Percentiles rank a stretch among this genome's conserved stretches.
phyloP scores from a whole-genome alignment of 2,797 vertebrate species.

The Sparidentex hasta region DNA sequence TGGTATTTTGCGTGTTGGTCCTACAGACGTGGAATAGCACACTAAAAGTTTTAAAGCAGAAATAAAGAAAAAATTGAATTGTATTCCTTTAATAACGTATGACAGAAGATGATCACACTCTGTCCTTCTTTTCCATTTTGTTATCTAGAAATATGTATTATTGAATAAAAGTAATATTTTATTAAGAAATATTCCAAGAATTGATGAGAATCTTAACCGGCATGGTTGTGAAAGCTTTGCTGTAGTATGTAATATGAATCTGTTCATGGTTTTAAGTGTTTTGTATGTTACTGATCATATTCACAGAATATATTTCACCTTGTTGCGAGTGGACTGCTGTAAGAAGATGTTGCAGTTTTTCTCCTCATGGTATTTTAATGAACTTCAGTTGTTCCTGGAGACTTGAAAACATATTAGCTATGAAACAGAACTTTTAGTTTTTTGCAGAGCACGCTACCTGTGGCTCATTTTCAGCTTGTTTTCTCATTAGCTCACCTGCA shows the following conservation, averaged over 20 bases:
- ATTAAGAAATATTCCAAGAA: neutral
- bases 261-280: constrained; percentile 7
- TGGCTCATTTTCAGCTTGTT: constrained; percentile 2
- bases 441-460: neutral
- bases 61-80: too few species aligned
- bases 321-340: constrained; percentile 13
- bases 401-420: constrained; percentile 40
- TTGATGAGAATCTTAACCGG: constrained; percentile 1
- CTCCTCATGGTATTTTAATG: constrained; percentile 16
- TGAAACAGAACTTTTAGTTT: neutral
- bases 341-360: neutral
- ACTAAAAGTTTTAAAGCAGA: neutral
- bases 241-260: constrained; percentile 26
- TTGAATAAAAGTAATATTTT: neutral
- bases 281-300: constrained; percentile 19
- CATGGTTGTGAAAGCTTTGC: constrained; percentile 25
- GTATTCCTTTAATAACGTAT: neutral
- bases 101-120: neutral
- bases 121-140: neutral
- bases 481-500: neutral
- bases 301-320: neutral
- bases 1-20: neutral
- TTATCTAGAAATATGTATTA: neutral
- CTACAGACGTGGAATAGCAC: neutral
- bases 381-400: constrained; percentile 40